Conservation (phyloP, 2,888 invertebrate species). For the Tillus elongatus region DNA sequence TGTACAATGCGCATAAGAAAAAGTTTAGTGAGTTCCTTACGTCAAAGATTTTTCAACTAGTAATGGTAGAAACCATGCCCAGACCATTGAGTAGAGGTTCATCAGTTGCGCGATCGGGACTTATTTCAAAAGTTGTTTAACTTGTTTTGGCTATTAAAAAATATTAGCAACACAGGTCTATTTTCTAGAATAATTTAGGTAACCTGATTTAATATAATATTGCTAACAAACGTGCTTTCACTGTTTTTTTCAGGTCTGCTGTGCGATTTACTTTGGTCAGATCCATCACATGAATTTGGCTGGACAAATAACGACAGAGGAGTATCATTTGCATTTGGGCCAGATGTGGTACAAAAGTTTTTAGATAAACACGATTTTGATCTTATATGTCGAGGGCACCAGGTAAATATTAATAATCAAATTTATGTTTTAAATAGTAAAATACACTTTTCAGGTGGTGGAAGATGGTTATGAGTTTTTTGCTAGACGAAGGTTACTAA, state of each 20-base stretch:
- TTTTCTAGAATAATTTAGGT: too few species aligned
- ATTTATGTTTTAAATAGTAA: constrained; percentile 8
- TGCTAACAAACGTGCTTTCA: too few species aligned
- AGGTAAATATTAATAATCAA: constrained; percentile 20
- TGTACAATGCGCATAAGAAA: too few species aligned
- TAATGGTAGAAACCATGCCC: too few species aligned
- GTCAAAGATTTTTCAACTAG: too few species aligned
- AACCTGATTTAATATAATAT: too few species aligned
- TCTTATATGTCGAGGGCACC: constrained; percentile 33
- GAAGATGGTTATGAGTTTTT: constrained; percentile 36
- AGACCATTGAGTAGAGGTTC: too few species aligned
- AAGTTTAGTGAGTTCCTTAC: too few species aligned
- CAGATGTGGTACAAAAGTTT: constrained; percentile 31
- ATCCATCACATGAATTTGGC: constrained; percentile 26
- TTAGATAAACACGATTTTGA: constrained; percentile 32
- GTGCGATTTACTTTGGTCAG: constrained; percentile 35
- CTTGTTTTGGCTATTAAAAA: too few species aligned
- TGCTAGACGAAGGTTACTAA: constrained; percentile 31
- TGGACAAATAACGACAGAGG: constrained; percentile 33
- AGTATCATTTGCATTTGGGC: constrained; percentile 32
- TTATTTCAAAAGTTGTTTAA: too few species aligned
- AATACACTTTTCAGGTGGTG: constrained; percentile 26
- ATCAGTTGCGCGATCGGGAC: too few species aligned
- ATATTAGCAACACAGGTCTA: too few species aligned
- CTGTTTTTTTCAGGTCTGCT: constrained; percentile 24